These are phyloP conservation scores for Drosophila ficusphila DNA, from an alignment of 1,140 invertebrate species.

Conservation along the genomic window DNA sequence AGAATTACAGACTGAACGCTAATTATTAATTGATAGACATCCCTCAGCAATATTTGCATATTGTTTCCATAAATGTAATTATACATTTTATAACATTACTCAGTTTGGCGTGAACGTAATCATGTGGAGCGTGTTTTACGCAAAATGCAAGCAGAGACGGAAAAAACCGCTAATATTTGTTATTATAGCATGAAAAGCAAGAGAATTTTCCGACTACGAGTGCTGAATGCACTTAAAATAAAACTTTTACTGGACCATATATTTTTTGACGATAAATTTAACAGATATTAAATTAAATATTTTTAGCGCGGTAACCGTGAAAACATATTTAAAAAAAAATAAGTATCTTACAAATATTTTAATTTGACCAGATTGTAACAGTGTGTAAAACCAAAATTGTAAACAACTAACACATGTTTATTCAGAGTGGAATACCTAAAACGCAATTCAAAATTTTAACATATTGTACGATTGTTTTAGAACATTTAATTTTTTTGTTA, in stretches of 20 bases:
- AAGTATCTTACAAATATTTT: background rate
- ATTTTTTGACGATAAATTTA: too few relatives aligned
- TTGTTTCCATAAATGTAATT: conserved; percentile 21
- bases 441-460: conserved; percentile 15
- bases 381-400: background rate
- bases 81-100: conserved; percentile 33
- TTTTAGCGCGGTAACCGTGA: too few relatives aligned
- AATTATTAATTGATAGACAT: conserved; percentile 48
- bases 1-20: background rate
- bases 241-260: too few relatives aligned
- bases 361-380: background rate
- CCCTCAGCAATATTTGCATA: background rate
- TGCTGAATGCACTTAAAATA: conserved; percentile 11
- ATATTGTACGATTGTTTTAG: too few relatives aligned
- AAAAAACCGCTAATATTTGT: conserved; percentile 37
- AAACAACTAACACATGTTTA: conserved; percentile 7
- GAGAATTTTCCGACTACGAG: background rate
- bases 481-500: background rate
- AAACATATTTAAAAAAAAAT: background rate
- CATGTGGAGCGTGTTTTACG: conserved; percentile 23
- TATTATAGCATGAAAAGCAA: conserved; percentile 24
- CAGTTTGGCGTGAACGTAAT: conserved; percentile 30
- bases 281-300: too few relatives aligned
- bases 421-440: conserved; percentile 14
- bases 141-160: conserved; percentile 24